Conservation (phyloP, 2,888 invertebrate genomes). For the Calliphora vomitoria region DNA sequence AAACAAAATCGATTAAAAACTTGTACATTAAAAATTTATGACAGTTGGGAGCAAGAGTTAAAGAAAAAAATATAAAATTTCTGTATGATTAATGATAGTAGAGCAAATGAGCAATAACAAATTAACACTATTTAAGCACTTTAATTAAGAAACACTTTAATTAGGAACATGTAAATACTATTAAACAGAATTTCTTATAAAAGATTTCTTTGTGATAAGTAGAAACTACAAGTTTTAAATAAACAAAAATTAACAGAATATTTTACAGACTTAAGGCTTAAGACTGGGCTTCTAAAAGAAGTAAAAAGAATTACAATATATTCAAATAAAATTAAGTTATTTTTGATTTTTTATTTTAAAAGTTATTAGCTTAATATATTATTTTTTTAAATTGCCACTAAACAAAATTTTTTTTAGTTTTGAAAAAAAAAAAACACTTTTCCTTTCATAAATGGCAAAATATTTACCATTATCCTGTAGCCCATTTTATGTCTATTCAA, state of each 20-base stretch:
- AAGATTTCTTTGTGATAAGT: background rate
- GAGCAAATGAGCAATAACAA: background rate
- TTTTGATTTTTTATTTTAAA: too few species aligned
- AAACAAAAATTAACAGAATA: too few species aligned
- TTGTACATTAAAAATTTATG: conserved; percentile 42
- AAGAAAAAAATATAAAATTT: conserved; percentile 6
- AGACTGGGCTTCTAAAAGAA: too few species aligned
- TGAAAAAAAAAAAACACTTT: background rate
- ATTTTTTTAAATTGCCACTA: too few species aligned
- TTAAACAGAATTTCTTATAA: background rate
- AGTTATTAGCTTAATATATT: too few species aligned
- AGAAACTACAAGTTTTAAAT: too few species aligned
- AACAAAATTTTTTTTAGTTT: background rate
- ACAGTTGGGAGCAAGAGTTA: conserved; percentile 19
- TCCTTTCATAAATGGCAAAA: background rate
- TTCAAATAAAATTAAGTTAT: too few species aligned
- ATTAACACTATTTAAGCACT: background rate
- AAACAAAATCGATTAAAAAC: conserved; percentile 66
- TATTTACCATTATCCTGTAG: too few species aligned
- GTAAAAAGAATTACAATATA: too few species aligned
- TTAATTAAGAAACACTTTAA: background rate
- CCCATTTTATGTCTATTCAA: too few species aligned
- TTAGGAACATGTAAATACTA: background rate
- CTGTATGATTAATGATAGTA: conserved; percentile 20
- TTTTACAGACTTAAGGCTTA: too few species aligned